Evolutionary conservation across 2,797 vertebrate genomes (phyloP).

Genomic region (Halcyon smyrnensis): DNA sequence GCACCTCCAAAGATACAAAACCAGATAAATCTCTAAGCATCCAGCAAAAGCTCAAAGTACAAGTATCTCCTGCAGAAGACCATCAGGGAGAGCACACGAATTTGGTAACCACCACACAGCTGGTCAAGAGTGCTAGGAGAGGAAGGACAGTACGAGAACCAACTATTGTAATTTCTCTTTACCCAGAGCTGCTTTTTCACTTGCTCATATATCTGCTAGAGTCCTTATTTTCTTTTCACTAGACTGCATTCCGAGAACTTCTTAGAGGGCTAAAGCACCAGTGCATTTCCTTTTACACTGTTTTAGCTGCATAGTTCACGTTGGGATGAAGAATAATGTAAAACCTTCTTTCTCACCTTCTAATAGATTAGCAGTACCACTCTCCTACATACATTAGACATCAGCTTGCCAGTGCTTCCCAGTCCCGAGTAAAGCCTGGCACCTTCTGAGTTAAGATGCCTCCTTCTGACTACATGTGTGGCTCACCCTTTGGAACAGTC

Average conservation of each 20-base stretch:
- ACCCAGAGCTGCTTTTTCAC: neutral
- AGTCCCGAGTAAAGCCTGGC: neutral
- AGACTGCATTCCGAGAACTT: neutral
- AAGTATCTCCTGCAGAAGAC: neutral
- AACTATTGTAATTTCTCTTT: neutral
- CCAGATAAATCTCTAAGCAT: neutral
- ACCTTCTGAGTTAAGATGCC: neutral
- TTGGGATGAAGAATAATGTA: neutral
- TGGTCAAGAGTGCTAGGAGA: neutral
- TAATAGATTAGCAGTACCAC: neutral
- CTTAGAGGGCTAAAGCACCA: neutral
- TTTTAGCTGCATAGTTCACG: neutral
- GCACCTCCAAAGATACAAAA: neutral
- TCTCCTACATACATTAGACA: rapidly evolving
- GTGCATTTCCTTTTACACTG: neutral
- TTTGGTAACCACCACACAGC: neutral
- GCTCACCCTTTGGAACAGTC: neutral
- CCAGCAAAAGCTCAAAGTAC: neutral
- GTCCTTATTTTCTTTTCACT: neutral
- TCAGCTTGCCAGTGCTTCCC: neutral
- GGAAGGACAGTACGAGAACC: neutral
- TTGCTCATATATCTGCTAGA: neutral
- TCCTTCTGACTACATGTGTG: neutral
- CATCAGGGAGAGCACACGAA: neutral
- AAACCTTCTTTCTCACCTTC: neutral